Evolutionary conservation across 1,140 invertebrate genomes (phyloP), one percentile per base, ranked within the genome.

Genomic region (Macrostomum lignano): DNA sequence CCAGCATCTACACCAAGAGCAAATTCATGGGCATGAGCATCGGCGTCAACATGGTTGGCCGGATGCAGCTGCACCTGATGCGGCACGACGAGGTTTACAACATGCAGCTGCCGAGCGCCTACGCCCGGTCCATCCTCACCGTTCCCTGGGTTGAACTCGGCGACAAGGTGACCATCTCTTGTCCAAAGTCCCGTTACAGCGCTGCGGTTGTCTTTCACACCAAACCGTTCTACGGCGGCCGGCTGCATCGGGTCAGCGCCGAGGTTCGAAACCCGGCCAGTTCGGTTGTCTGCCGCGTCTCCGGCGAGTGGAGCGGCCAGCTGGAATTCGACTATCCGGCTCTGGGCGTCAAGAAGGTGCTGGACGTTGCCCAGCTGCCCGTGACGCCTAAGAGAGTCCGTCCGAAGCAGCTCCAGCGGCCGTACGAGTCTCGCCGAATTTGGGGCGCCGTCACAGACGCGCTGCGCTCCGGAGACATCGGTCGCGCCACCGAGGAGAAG

Each of bases 81-180:
- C 91, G 2, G 52, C 81, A 28, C 40, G 71, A 72, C 35, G 82
- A 91, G 52, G 77, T 88, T 46, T 93, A 93, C 52, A 67, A 74
- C 37, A 65, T 84, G 26, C 78, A 74, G 23, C 82, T 94, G 61
- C 84, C 84, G 3, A 88, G 81, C 62, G 82, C 79, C 41, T 93
- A 91, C 55, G 84, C 78, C 40, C 64, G 73, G 49, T 88, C 81
- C 17, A 91, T 93, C 44, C 58, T 91, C 40, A 82, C 79, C 20
- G 70, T 84, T 26, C 84, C 84, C 2, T 93, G 82, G 82, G 79
- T 91, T 46, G 84, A 93, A 58, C 60, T 94, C 7, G 82, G 84
- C 25, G 82, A 84, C 29, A 69, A 68, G 3, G 73, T 78, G 1
- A 68, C 65, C 13, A 79, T 93, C 38, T 71, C 66, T 31, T 94